Percentiles rank a stretch among this genome's conserved stretches.
Evolutionary conservation across 2,888 invertebrate genomes (phyloP).

Genomic region (Dynastes maya): DNA sequence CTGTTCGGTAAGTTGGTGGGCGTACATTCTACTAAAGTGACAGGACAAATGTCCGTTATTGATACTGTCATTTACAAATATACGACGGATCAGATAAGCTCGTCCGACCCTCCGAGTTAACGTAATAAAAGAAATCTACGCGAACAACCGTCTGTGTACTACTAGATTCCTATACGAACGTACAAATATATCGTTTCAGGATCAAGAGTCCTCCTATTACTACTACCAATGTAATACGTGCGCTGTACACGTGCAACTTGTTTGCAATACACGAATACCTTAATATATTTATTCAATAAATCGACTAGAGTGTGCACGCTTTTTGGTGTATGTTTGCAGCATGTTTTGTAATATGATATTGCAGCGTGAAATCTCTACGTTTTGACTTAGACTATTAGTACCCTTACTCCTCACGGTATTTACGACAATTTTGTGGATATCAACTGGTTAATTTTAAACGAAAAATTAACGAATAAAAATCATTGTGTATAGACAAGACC

Average conservation of each 20-base stretch:
- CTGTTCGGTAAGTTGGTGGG: conserved; percentile 59
- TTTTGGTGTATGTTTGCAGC: no score
- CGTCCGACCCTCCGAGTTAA: conserved; percentile 33
- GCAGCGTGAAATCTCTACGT: no score
- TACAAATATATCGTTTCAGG: conserved; percentile 21
- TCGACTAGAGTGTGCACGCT: background rate
- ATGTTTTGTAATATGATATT: no score
- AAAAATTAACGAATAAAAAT: no score
- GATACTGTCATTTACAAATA: conserved; percentile 67
- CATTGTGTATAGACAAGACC: no score
- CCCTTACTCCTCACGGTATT: no score
- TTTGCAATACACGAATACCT: conserved; percentile 24
- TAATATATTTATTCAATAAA: conserved; percentile 4
- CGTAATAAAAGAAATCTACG: conserved; percentile 37
- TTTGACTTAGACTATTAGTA: no score
- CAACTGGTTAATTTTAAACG: no score
- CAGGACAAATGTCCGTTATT: conserved; percentile 66
- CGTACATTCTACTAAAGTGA: conserved; percentile 56
- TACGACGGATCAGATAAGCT: conserved; percentile 63
- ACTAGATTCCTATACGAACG: background rate
- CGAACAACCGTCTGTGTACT: background rate
- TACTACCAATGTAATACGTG: background rate
- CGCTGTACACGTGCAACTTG: conserved; percentile 22
- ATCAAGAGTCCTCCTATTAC: conserved; percentile 10
- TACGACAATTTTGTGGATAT: no score